Evolutionary conservation across 2,797 vertebrate genomes (phyloP).

Genomic region (Pseudochromis fuscus): DNA sequence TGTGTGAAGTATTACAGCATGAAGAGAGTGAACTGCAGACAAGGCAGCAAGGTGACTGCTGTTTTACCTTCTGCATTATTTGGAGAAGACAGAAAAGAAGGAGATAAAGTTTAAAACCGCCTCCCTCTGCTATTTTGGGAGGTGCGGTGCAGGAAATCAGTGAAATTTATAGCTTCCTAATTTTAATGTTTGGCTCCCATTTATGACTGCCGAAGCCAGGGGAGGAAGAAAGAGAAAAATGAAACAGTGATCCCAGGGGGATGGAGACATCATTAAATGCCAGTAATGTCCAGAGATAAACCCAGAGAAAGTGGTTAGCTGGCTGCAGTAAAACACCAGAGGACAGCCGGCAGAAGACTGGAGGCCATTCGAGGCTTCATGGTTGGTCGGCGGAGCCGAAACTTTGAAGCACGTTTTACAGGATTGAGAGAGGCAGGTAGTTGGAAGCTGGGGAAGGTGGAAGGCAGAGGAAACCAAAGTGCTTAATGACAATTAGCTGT

Average conservation of each 20-base stretch:
- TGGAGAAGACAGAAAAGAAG: constrained; percentile 14
- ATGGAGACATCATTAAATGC: constrained; percentile 71
- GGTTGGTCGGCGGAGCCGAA: constrained; percentile 68
- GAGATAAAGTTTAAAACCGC: constrained; percentile 35
- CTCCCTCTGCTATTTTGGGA: constrained; percentile 61
- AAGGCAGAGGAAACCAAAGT: constrained; percentile 20
- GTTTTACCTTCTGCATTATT: constrained; percentile 3
- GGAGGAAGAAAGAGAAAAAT: constrained; percentile 58
- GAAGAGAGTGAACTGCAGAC: constrained; percentile 6
- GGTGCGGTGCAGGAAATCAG: constrained; percentile 38
- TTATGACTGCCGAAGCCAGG: constrained; percentile 51
- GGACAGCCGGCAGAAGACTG: constrained; percentile 66
- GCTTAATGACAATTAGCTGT: constrained; percentile 40
- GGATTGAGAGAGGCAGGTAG: constrained; percentile 43
- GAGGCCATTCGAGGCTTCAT: constrained; percentile 48
- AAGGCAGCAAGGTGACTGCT: constrained; percentile 2
- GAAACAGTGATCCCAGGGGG: constrained; percentile 57
- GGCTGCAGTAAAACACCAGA: constrained; percentile 68
- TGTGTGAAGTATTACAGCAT: constrained; percentile 40
- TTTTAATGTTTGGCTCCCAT: constrained; percentile 70
- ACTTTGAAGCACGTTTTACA: constrained; percentile 51
- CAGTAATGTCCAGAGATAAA: constrained; percentile 67
- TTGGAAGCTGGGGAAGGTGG: constrained; percentile 9
- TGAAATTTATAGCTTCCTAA: constrained; percentile 70
- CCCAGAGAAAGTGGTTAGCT: constrained; percentile 48